Evolutionary conservation across 35 echinoderm and acorn worm genomes (phyloP), one percentile per base, ranked within the genome.

Genomic region (Patiria miniata): DNA sequence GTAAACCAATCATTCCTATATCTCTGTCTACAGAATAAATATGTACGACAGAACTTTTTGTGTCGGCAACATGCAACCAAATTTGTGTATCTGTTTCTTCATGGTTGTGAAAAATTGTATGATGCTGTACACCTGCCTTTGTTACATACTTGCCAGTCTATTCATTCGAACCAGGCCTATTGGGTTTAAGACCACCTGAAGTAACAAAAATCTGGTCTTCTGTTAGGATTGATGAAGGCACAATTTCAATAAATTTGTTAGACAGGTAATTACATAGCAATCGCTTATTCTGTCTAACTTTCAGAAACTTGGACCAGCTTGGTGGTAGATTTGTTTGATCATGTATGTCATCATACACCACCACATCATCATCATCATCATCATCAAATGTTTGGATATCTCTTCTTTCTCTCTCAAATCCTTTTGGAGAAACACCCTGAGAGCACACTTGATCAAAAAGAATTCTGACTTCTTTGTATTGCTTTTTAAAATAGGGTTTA

Each of bases 401-500:
- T 47, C 42, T 47, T 47, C 42, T 47, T 47, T 47, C 42, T 47
- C 85, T 69, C 77, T 93, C 91, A 58, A 93, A 76, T 34, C 32
- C 39, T 83, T 88, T 93, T 56, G 91, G 79, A 28, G 91, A 93
- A 26, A 78, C 78, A 18, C 91, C 91, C 51, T 93, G 91, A 39
- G 91, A 82, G 44, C 65, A 61, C 2, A 88, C 85, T 39, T 93
- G 91, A 36, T 93, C 91, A 93, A 93, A 88, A 29, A 93, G 52
- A 78, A 93, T 88, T 32, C 91, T 79, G n/a, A 93, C 79, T 82
- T 88, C 91, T 26, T 34, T 83, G 52, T 88, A 88, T 55, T 68
- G 61, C 38, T 61, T 83, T 54, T 83, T 60, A 30, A 93, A 83
- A 51, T 82, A 87, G 36, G 37, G 59, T 37, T 83, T 65, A 37